Evolutionary conservation across 2,888 invertebrate species (phyloP).

Genomic region (Aspidiotus destructor): DNA sequence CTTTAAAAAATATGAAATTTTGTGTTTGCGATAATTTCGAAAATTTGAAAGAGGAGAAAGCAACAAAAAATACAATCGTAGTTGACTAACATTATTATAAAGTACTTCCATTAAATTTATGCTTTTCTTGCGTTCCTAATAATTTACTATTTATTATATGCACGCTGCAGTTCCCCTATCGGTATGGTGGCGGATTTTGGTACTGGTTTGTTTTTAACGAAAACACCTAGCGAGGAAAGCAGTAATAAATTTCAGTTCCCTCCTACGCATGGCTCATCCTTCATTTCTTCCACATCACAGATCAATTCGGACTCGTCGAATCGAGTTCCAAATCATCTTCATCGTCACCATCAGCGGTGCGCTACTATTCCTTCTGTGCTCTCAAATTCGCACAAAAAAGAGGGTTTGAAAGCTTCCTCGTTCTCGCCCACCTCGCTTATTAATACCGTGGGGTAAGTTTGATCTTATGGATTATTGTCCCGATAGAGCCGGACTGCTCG

Average conservation of each 20-base stretch:
- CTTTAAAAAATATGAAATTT: background rate
- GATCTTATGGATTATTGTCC: conserved; percentile 12
- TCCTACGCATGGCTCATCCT: conserved; percentile 50
- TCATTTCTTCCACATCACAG: conserved; percentile 42
- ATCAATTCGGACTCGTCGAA: conserved; percentile 37
- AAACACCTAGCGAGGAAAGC: conserved; percentile 77
- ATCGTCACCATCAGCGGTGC: conserved; percentile 37
- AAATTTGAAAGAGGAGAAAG: no score
- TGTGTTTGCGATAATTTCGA: background rate
- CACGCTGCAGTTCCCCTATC: conserved; percentile 64
- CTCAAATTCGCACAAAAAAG: conserved; percentile 28
- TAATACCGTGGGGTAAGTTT: conserved; percentile 40
- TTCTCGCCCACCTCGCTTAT: conserved; percentile 38
- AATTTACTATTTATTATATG: conserved; percentile 6
- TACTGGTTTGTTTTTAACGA: conserved; percentile 83
- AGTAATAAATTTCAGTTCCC: conserved; percentile 57
- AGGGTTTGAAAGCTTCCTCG: conserved; percentile 27
- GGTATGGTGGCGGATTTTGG: conserved; percentile 91
- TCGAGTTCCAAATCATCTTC: conserved; percentile 37
- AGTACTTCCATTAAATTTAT: background rate
- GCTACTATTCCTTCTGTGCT: conserved; percentile 29
- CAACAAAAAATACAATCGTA: no score
- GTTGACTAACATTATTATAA: no score
- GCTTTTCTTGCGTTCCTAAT: background rate
- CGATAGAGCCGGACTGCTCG: no score